Evolutionary conservation across 1,140 invertebrate species (phyloP).

Genomic region (Drosophila novamexicana): DNA sequence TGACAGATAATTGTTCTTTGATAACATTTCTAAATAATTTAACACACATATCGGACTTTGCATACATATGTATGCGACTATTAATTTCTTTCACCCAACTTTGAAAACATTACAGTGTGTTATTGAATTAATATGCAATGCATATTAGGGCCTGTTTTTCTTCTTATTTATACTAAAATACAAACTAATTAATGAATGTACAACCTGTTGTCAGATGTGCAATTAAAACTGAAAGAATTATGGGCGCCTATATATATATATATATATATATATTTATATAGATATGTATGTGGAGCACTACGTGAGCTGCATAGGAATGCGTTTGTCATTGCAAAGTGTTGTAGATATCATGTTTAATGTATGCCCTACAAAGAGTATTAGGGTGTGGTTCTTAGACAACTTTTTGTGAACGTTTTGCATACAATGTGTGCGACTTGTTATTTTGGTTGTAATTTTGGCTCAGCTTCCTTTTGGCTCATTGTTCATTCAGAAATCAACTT

Average conservation of each 20-base stretch:
- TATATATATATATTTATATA: constrained; percentile 14
- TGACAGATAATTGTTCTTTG: too few species aligned
- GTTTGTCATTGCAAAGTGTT: constrained; percentile 1
- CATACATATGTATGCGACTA: too few species aligned
- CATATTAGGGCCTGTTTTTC: not conserved
- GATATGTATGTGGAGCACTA: constrained; percentile 30
- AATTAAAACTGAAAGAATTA: constrained; percentile 60
- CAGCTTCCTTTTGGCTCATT: constrained; percentile 20
- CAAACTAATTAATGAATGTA: constrained; percentile 18
- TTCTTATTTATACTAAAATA: constrained; percentile 1
- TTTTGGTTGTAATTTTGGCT: constrained; percentile 1
- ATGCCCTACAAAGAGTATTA: constrained; percentile 6
- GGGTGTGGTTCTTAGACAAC: constrained; percentile 6
- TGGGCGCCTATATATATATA: constrained; percentile 15
- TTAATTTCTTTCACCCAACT: too few species aligned
- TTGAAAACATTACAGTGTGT: not conserved
- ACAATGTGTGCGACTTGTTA: constrained; percentile 13
- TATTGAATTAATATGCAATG: not conserved
- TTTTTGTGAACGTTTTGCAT: constrained; percentile 2
- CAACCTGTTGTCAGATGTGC: constrained; percentile 35
- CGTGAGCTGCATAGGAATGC: constrained; percentile 26
- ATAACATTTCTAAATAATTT: too few species aligned
- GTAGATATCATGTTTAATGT: not conserved
- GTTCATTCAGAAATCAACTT: constrained; percentile 35
- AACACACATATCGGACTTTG: too few species aligned